phyloP scores from a whole-genome alignment of 2,888 invertebrate genomes.

The Caprella mutica region DNA sequence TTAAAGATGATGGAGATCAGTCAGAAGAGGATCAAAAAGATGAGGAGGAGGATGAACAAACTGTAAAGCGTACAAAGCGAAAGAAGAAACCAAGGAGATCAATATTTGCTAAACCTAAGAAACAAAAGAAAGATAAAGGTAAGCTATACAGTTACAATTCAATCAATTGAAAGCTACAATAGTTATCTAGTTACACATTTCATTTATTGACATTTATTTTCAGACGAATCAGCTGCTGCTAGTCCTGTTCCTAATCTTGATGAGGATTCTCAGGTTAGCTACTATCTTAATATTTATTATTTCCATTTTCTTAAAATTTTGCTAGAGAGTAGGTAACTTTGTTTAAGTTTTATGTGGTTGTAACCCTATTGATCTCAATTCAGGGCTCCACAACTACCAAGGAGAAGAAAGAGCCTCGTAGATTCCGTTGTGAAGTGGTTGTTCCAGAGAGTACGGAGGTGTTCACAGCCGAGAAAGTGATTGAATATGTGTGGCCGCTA shows the following conservation, averaged over 20 bases:
- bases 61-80: not conserved
- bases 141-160: no score
- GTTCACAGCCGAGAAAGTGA: conserved; percentile 67
- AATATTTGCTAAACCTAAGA: conserved; percentile 3
- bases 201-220: no score
- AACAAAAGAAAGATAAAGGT: conserved; percentile 1
- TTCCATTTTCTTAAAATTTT: no score
- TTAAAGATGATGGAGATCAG: not conserved
- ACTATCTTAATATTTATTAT: no score
- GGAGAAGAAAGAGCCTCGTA: conserved; percentile 24
- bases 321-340: no score
- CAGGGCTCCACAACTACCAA: conserved; percentile 27
- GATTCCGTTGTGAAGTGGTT: conserved; percentile 31
- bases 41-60: not conserved
- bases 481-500: conserved; percentile 87
- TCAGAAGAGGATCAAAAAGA: not conserved
- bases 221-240: not conserved
- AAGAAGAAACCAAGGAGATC: conserved; percentile 6
- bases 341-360: no score
- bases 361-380: no score
- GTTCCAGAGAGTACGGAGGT: conserved; percentile 32
- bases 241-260: conserved; percentile 6
- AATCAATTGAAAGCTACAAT: no score
- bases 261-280: conserved; percentile 8
- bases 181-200: no score